A percentile compares a stretch with the other conserved stretches of the same genome.
phyloP scores from a whole-genome alignment of 2,797 vertebrate genomes.

The Serranus cabrilla region DNA sequence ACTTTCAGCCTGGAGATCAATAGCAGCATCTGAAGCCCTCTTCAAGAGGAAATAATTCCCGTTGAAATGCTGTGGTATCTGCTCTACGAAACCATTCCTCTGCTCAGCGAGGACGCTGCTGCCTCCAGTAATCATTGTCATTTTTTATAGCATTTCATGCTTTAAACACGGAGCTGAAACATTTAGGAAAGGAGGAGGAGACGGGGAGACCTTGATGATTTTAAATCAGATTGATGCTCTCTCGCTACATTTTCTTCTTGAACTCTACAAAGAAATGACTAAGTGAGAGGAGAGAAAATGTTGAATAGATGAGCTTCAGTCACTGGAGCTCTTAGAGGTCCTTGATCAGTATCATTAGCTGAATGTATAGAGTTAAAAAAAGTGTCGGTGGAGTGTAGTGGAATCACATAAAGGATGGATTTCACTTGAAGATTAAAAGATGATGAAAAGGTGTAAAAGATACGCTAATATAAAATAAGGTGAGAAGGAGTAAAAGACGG shows the following conservation, averaged over 20 bases:
- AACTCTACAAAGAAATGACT: slow-evolving; percentile 12
- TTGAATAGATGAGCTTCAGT: slow-evolving; percentile 27
- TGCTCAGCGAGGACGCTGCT: slow-evolving; percentile 36
- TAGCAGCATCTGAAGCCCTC: slow-evolving; percentile 25
- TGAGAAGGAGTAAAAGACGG: not conserved
- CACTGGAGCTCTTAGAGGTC: slow-evolving; percentile 21
- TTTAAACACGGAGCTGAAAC: slow-evolving; percentile 26
- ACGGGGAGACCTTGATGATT: slow-evolving; percentile 5
- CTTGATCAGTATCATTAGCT: slow-evolving; percentile 47
- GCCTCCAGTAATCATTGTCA: slow-evolving; percentile 27
- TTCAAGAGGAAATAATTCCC: slow-evolving; percentile 49
- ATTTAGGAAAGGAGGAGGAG: slow-evolving; percentile 5
- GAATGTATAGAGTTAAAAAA: slow-evolving; percentile 25
- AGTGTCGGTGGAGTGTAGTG: not conserved
- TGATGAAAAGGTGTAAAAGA: slow-evolving; percentile 4
- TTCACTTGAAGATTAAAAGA: slow-evolving; percentile 9
- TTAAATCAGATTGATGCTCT: slow-evolving; percentile 18
- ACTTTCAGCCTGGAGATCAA: slow-evolving; percentile 46
- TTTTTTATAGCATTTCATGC: slow-evolving; percentile 43
- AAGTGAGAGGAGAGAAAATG: slow-evolving; percentile 16
- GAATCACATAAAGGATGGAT: slow-evolving; percentile 13
- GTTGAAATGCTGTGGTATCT: slow-evolving; percentile 36
- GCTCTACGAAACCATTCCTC: slow-evolving; percentile 36
- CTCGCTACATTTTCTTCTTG: slow-evolving; percentile 20
- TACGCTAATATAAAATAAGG: not conserved